Conservation (phyloP, 2,113 vertebrate species). For the Parus major region DNA sequence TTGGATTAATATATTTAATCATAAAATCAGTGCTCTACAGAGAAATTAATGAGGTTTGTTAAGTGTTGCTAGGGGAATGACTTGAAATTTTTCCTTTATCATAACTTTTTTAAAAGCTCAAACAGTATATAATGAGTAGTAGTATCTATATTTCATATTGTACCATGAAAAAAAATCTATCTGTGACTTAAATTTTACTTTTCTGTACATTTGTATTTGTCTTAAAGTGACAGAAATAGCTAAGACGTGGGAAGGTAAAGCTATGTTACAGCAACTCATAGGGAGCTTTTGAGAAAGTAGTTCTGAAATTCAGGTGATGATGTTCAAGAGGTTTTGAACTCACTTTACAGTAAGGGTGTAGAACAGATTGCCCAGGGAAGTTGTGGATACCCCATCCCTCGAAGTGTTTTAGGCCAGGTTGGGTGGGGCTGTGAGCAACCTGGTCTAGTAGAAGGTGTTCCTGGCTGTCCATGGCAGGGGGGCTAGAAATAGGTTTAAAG, state of each 20-base stretch:
- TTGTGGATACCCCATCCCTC: background rate
- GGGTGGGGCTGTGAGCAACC: background rate
- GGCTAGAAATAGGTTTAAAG: background rate
- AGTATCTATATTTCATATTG: conserved; percentile 52
- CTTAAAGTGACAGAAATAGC: background rate
- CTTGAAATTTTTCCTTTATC: conserved; percentile 46
- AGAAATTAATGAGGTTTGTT: conserved; percentile 39
- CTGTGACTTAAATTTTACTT: background rate
- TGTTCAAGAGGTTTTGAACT: background rate
- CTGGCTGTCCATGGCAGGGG: background rate
- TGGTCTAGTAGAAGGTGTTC: background rate
- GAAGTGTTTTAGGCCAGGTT: background rate
- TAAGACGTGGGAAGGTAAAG: background rate
- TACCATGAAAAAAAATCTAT: background rate
- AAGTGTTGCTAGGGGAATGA: conserved; percentile 42
- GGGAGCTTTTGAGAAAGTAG: background rate
- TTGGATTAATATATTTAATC: conserved; percentile 19
- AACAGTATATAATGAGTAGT: conserved; percentile 33
- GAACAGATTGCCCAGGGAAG: background rate
- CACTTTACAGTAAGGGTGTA: background rate
- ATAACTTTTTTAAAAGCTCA: conserved; percentile 37
- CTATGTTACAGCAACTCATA: background rate
- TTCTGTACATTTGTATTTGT: background rate
- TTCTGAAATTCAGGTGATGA: background rate
- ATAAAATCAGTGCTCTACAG: background rate